Conservation (phyloP, 1,140 invertebrate species). For the Drosophila fuyamai region DNA sequence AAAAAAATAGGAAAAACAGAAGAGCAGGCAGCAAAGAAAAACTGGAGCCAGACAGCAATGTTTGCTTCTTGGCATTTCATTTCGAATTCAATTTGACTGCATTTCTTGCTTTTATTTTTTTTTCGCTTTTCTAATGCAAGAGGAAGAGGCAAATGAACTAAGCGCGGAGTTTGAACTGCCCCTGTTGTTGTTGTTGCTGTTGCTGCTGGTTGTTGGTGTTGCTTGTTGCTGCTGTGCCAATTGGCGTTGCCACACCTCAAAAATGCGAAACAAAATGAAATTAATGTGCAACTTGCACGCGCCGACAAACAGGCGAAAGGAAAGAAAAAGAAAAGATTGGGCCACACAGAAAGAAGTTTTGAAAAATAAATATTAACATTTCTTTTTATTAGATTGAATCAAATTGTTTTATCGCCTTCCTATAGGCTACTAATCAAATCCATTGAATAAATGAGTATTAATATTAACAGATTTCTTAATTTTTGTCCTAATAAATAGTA, state of each 20-base stretch:
- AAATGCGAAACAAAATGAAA: conserved; percentile 77
- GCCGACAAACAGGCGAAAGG: conserved; percentile 49
- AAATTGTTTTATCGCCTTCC: too few species aligned
- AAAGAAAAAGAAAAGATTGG: conserved; percentile 1
- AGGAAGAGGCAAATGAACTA: conserved; percentile 78
- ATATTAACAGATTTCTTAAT: too few species aligned
- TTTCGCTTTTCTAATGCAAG: conserved; percentile 70
- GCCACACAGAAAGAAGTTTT: neutral
- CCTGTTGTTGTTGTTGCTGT: conserved; percentile 18
- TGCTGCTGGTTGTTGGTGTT: conserved; percentile 18
- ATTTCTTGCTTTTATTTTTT: conserved; percentile 37
- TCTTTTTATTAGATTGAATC: neutral
- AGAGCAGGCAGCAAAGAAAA: conserved; percentile 26
- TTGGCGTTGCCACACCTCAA: conserved; percentile 78
- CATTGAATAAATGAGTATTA: too few species aligned
- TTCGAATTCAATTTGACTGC: conserved; percentile 72
- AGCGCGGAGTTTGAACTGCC: conserved; percentile 78
- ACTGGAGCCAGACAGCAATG: conserved; percentile 64
- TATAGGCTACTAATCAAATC: too few species aligned
- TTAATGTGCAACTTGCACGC: conserved; percentile 81
- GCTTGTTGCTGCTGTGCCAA: conserved; percentile 59
- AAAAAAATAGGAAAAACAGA: conserved; percentile 22
- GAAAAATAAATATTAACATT: neutral
- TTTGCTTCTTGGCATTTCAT: conserved; percentile 77
- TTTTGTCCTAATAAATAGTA: too few species aligned